These are phyloP conservation scores for Cyprinus carpio DNA, from an alignment of 2,113 vertebrate species.

Conservation along the genomic window DNA sequence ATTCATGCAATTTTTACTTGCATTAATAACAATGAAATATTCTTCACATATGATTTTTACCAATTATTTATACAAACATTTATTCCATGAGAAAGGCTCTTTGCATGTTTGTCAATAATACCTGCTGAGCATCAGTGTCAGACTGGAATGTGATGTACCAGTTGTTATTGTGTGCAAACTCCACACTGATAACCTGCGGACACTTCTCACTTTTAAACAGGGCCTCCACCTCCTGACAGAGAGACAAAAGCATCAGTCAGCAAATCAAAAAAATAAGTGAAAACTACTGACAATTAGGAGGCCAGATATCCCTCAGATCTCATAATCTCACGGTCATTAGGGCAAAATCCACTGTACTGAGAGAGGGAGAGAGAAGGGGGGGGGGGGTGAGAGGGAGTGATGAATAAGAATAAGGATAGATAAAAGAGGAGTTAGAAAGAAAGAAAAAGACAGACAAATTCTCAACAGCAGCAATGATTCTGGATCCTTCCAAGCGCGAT, in stretches of 20 bases:
- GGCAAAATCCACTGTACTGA: slow-evolving; percentile 70
- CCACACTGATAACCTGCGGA: too few relatives aligned
- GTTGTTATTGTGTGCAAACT: slow-evolving; percentile 65
- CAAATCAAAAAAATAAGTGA: background rate
- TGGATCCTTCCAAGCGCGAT: slow-evolving; percentile 61
- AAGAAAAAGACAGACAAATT: slow-evolving; percentile 27
- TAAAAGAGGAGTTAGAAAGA: too few relatives aligned
- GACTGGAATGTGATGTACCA: slow-evolving; percentile 99
- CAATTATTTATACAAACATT: background rate
- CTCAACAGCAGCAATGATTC: slow-evolving; percentile 65
- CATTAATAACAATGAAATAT: background rate
- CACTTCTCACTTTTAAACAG: too few relatives aligned
- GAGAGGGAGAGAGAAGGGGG: slow-evolving; percentile 16
- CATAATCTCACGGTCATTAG: slow-evolving; percentile 79
- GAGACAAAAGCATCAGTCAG: slow-evolving; percentile 36
- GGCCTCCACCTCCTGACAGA: too few relatives aligned
- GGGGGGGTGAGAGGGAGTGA: background rate
- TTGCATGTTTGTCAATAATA: slow-evolving; percentile 57
- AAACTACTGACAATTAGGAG: background rate
- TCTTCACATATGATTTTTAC: background rate
- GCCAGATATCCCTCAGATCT: slow-evolving; percentile 73
- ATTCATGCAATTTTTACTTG: background rate
- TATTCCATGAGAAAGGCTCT: background rate
- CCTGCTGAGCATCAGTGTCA: slow-evolving; percentile 96
- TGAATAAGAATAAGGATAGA: too few relatives aligned